Conservation (phyloP, 2,797 vertebrate species). For the Peromyscus aztecus region DNA sequence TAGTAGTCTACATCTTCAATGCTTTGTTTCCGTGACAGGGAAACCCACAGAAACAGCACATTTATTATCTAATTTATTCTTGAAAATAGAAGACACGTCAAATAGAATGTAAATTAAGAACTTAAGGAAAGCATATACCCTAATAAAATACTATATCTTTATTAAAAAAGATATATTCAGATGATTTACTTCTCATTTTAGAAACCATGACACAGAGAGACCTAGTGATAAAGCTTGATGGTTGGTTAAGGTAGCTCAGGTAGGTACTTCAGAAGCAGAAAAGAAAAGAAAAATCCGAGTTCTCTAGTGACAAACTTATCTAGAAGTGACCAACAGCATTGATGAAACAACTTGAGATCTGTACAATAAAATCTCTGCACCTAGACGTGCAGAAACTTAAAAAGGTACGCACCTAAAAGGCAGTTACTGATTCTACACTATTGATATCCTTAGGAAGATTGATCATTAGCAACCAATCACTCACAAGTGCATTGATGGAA, state of each 20-base stretch:
- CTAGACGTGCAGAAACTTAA: slow-evolving; percentile 58
- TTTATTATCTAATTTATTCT: not conserved
- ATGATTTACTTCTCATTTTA: not conserved
- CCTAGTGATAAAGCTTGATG: not conserved
- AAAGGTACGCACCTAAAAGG: not conserved
- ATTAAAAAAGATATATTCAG: not conserved
- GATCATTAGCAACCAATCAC: not conserved
- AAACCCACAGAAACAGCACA: not conserved
- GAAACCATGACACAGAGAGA: not conserved
- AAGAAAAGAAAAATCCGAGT: not conserved
- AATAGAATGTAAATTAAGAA: not conserved
- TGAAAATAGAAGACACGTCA: not conserved
- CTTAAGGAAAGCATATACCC: not conserved
- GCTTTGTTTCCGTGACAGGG: not conserved
- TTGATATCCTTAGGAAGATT: slow-evolving; percentile 2
- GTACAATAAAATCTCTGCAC: not conserved
- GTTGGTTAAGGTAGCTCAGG: not conserved
- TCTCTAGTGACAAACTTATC: not conserved
- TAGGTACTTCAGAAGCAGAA: rapidly evolving
- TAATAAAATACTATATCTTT: not conserved
- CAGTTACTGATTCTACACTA: slow-evolving; percentile 62
- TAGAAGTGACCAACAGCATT: not conserved
- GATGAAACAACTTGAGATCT: not conserved
- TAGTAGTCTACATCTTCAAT: not conserved
- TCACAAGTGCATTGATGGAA: not conserved